These are phyloP conservation scores for Oreochromis mossambicus DNA, from an alignment of 2,797 vertebrate genomes.

Conservation along the genomic window DNA sequence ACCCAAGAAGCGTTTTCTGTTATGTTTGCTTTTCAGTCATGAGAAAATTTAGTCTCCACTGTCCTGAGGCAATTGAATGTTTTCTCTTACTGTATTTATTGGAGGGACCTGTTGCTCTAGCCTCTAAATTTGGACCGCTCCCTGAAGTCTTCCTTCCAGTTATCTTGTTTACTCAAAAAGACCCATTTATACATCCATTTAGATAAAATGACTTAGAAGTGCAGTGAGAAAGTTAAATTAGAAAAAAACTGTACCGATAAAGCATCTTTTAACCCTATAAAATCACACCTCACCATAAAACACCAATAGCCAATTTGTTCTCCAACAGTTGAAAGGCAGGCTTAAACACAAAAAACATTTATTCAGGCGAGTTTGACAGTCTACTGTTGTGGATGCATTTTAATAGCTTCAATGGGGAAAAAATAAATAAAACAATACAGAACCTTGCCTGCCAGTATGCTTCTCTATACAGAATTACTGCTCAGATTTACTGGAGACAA, in stretches of 20 bases:
- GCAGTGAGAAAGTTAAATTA: background rate
- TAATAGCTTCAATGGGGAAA: background rate
- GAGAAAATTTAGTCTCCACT: background rate
- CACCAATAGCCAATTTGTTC: slow-evolving; percentile 21
- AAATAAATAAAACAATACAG: slow-evolving; percentile 6
- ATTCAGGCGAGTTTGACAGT: background rate
- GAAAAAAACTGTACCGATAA: background rate
- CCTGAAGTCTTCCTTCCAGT: background rate
- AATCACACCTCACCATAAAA: background rate
- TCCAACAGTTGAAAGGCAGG: background rate
- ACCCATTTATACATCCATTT: background rate
- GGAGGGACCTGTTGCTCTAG: background rate
- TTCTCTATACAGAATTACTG: slow-evolving; percentile 12
- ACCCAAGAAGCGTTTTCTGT: background rate
- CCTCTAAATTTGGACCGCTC: background rate
- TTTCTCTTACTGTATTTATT: background rate
- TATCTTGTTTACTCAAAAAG: background rate
- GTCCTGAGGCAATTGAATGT: background rate
- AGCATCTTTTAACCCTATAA: background rate
- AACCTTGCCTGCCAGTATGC: background rate
- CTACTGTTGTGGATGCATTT: background rate
- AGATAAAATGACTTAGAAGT: background rate
- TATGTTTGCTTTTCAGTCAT: background rate
- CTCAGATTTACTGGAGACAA: background rate
- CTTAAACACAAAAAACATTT: background rate